Conservation (phyloP, 2,113 vertebrate genomes). For the Pandion haliaetus region DNA sequence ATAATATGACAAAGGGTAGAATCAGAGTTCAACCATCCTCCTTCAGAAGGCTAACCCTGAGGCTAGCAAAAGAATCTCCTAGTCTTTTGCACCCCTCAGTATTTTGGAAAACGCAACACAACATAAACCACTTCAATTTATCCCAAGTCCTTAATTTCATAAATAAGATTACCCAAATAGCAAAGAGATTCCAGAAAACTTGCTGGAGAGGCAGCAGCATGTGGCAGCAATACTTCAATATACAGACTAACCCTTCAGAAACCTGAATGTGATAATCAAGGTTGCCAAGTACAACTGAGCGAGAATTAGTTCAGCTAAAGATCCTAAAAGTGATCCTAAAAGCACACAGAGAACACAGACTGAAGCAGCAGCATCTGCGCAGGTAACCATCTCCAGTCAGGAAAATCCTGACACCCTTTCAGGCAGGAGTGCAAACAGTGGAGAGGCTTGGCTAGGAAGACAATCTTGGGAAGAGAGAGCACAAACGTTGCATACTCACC, state of each 20-base stretch:
- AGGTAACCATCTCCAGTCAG: neutral
- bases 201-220: neutral
- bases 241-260: neutral
- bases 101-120: neutral
- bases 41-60: neutral
- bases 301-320: neutral
- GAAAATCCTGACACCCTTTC: neutral
- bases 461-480: neutral
- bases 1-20: neutral
- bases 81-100: neutral
- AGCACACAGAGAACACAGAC: neutral
- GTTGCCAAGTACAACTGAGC: neutral
- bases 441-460: neutral
- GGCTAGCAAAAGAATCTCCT: neutral
- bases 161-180: neutral
- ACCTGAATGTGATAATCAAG: neutral
- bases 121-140: neutral
- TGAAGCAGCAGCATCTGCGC: neutral
- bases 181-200: neutral
- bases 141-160: neutral
- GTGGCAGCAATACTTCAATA: neutral
- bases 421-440: too few relatives aligned
- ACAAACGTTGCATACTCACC: rapidly evolving
- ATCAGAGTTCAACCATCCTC: neutral
- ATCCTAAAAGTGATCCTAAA: neutral